Percentiles rank a stretch among this genome's conserved stretches.
Evolutionary conservation across 2,113 vertebrate genomes (phyloP).

Genomic region (Myrmophylax atrothorax): DNA sequence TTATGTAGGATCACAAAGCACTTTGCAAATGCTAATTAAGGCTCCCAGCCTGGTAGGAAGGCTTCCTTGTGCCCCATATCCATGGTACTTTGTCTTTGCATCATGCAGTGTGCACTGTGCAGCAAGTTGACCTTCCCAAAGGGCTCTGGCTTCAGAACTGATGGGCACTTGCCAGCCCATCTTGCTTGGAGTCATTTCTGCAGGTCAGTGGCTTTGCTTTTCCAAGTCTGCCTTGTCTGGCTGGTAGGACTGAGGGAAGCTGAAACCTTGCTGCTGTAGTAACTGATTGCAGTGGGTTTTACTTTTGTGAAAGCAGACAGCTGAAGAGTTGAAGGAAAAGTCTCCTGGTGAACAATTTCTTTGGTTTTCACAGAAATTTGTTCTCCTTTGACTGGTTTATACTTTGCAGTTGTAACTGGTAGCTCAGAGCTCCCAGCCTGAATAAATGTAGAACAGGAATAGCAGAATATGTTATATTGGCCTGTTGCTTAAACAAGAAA

Average conservation of each 20-base stretch:
- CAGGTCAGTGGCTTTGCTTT: background rate
- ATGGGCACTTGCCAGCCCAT: background rate
- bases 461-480: background rate
- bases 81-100: background rate
- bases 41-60: background rate
- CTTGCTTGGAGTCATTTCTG: background rate
- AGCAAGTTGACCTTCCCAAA: background rate
- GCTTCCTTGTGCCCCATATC: background rate
- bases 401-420: background rate
- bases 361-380: background rate
- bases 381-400: background rate
- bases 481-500: constrained; percentile 8
- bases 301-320: background rate
- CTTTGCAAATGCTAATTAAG: background rate
- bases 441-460: background rate
- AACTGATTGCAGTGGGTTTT: background rate
- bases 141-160: background rate
- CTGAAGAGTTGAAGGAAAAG: background rate
- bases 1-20: background rate
- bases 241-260: background rate
- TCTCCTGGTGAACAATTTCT: constrained; percentile 12
- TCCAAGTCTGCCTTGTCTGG: background rate
- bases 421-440: constrained; percentile 10
- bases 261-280: background rate
- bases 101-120: rapidly evolving